These are phyloP conservation scores for Argya squamiceps DNA, from an alignment of 2,797 vertebrate species.

Conservation along the genomic window DNA sequence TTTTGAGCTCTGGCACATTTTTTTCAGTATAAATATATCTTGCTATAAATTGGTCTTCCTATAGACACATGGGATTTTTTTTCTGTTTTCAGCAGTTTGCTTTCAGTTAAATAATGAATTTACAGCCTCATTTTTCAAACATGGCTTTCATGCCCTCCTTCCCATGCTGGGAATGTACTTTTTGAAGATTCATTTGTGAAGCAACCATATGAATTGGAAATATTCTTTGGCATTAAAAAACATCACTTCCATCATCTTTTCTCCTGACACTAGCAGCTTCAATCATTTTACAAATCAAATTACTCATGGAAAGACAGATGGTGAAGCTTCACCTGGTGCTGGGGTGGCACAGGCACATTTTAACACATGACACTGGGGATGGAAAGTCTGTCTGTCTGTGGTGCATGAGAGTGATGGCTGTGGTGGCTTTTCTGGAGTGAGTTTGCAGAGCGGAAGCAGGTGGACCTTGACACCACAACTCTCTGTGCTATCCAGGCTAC, in stretches of 20 bases:
- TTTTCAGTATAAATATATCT: not conserved
- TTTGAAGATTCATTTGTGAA: not conserved
- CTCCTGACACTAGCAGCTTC: not conserved
- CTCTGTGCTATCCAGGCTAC: not conserved
- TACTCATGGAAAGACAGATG: not conserved
- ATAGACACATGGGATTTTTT: not conserved
- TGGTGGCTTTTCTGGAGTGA: not conserved
- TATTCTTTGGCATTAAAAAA: not conserved
- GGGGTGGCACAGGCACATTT: not conserved
- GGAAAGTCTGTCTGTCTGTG: not conserved
- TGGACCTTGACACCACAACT: not conserved
- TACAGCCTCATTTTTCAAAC: not conserved
- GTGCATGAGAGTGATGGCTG: accelerated
- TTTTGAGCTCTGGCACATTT: not conserved
- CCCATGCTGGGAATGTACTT: not conserved
- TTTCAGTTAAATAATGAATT: not conserved
- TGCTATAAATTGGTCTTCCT: not conserved
- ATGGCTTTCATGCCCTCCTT: not conserved
- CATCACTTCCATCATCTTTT: not conserved
- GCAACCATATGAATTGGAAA: not conserved
- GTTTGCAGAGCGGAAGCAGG: not conserved
- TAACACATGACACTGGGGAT: not conserved
- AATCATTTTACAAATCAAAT: not conserved
- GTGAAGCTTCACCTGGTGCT: not conserved
- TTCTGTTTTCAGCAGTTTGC: not conserved